Evolutionary conservation across 2,888 invertebrate genomes (phyloP).

Genomic region (Netelia melanura): DNA sequence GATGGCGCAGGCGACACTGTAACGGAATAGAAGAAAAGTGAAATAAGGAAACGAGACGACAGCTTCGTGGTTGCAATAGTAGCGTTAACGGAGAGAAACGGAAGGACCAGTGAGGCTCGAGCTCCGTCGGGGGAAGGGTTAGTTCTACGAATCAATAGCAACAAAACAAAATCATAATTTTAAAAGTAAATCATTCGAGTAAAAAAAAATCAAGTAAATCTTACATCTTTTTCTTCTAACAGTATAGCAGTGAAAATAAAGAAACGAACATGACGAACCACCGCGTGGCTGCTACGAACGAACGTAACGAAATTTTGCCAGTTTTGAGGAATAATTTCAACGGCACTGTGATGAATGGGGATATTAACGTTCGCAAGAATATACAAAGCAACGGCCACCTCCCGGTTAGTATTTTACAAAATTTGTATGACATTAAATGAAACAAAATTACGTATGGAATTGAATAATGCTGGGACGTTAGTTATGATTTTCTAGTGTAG

Average conservation of each 20-base stretch:
- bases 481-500: neutral
- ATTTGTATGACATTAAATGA: neutral
- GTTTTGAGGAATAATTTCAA: constrained; percentile 69
- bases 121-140: neutral
- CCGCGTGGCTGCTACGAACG: constrained; percentile 58
- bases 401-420: constrained; percentile 73
- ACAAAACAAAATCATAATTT: neutral
- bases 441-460: neutral
- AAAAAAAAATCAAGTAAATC: no score
- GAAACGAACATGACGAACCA: constrained; percentile 63
- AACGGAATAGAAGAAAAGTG: constrained; percentile 14
- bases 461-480: neutral
- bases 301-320: constrained; percentile 30
- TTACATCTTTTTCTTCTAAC: neutral
- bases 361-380: constrained; percentile 75
- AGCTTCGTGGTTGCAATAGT: neutral
- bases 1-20: constrained; percentile 23
- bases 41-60: constrained; percentile 6
- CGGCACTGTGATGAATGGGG: constrained; percentile 70
- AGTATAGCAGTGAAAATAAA: neutral
- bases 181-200: no score
- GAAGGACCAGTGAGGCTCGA: neutral
- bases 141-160: neutral
- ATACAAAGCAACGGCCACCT: constrained; percentile 73
- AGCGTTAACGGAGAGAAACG: neutral